Base-by-base conservation (phyloP, 2,797 vertebrate species). In the Gymnoscopelus microlampas region DNA sequence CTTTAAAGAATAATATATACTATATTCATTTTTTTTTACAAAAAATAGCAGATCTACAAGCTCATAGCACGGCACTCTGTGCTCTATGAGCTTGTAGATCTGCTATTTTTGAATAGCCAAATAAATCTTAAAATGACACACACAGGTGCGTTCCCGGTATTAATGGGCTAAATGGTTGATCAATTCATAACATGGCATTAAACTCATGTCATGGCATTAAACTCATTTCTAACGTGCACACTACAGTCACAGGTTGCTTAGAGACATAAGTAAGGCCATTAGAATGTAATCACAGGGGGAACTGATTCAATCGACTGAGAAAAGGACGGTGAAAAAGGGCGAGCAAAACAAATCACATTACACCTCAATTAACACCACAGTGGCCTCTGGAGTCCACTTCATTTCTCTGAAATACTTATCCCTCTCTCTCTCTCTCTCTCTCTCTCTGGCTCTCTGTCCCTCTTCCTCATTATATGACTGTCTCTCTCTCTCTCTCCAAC, bases 261-360 rank as follows among this genome's bases (percentile, higher is more conserved):
- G 55, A 81, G 71, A 75, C 2, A 12, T 79, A 75, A 76, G 73
- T 66, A 19, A 70, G 77, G 80, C 81, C 82, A 88, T 89, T 89
- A 88, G 78, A 80, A 71, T 76, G 77, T 79, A 80, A 87, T 88
- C 81, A 53, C 85, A 62, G 63, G 73, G 39, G 83, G 86, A 84
- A 76, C 77, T 69, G 77, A 84, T 77, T 87, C 82, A 86, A 78
- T 87, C 83, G 82, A 81, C 67, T 84, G 81, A 80, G 78, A 80
- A 80, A 78, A 61, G 80, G 80, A 74, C 83, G 72, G 71, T 71
- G n/a, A 62, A 74, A 44, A 85, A 85, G 77, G 68, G 71, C 81
- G 84, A 68, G 83, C 82, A 87, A 88, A 90, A 91, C 88, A 91
- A 91, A 90, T 84, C 81, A 82, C 83, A 86, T 87, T 87, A 90